Evolutionary conservation across 53 echinoderm and acorn worm species (phyloP), one percentile per base, ranked within the genome.

Genomic region (Echinarachnius parma): DNA sequence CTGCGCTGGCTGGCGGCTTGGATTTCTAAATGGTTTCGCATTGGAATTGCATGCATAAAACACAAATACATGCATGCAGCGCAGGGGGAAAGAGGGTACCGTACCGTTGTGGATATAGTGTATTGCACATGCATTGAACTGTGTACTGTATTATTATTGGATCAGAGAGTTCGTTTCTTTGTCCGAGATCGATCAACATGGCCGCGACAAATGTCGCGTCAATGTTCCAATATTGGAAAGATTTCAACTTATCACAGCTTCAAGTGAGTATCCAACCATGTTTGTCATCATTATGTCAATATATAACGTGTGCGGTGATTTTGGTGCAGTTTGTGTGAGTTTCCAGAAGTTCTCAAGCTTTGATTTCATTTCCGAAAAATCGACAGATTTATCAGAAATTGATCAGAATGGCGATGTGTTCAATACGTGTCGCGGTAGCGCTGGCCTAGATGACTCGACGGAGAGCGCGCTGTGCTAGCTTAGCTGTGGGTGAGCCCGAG

Each of bases 151-250:
- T n/a, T n/a, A n/a, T n/a, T 59, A 59, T 59, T 59, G n/a, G 56
- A 27, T 14, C 0, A 39, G 34, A 53, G 70, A 69, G 52, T 69
- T 69, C 70, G 70, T 50, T 69, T 34, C 70, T 69, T 69, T 69
- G 70, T 69, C 70, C 53, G 25, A 53, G 70, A 69, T 69, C 70
- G 70, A 69, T 69, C 70, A 96, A 96, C 74, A 96, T 96, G 96
- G 96, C 96, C 77, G 91, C 96, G 80, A 80, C 91, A 59, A 91
- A 96, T 87, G 77, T 96, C 78, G 82, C 96, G 78, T 96, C 96
- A 79, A 96, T 96, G 96, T 87, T 69, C 61, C 91, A 96, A 90
- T 96, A 91, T 86, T 96, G 96, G 96, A 91, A 96, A 87, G 86
- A 90, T 77, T 96, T 96, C 88, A 83, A 96, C 78, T 87, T 96